Evolutionary conservation across 2,797 vertebrate genomes (phyloP), one percentile per base, ranked within the genome.

Genomic region (Sebastes alutus): DNA sequence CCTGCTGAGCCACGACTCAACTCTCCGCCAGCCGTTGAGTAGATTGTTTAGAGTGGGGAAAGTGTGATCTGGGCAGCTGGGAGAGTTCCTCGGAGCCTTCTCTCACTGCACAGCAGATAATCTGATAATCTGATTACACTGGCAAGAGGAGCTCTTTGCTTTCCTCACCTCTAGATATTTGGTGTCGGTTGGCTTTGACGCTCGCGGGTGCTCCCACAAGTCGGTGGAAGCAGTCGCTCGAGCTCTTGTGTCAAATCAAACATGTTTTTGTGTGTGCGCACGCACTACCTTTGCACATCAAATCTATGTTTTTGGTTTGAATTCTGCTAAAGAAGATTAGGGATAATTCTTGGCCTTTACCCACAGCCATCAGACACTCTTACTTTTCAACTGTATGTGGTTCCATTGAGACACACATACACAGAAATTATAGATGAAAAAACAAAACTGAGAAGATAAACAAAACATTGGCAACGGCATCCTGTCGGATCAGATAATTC

Each of bases 81-180:
- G 20, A 77, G 79, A 23, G 30, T 84, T 84, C 82, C 83, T 89
- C 29, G 1, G 65, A 82, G 75, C 69, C 66, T 64, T 75, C 54
- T 75, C 80, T 77, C 35, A 18, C 67, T 56, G 71, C 86, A 64
- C 75, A 82, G 4, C 49, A 73, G 75, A 85, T 92, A 87, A 92
- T 92, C 91, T 84, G 67, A 82, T 92, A 87, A 94, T 94, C 91
- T 85, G 91, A 93, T 94, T 88, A 87, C 55, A 13, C 32, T 75
- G 67, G 66, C 67, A 22, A 86, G 74, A 77, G 60, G 67, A 76
- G 75, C 80, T 87, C 83, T 89, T 83, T 86, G 82, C 67, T 72
- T 84, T 84, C 66, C 77, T 56, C 67, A 56, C 80, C 72, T 74
- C 65, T 54, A 75, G 33, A 77, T 67, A 70, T 56, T 35, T 70